phyloP scores from a whole-genome alignment of 2,113 vertebrate genomes.

The Propithecus coquereli region DNA sequence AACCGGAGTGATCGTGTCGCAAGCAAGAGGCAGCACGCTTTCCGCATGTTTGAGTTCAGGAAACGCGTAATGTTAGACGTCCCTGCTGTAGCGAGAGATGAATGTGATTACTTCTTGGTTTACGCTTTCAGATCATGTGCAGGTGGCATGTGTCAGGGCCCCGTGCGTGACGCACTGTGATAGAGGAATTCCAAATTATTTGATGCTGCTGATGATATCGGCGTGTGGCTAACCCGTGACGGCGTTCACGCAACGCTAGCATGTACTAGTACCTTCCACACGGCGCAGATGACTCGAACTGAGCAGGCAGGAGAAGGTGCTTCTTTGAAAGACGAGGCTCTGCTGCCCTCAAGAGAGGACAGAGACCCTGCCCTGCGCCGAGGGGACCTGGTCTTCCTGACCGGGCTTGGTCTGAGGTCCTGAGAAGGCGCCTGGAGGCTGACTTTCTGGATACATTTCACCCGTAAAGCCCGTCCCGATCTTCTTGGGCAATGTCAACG shows the following conservation, averaged over 20 bases:
- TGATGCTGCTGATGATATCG: fast-evolving
- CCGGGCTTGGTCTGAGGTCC: fast-evolving
- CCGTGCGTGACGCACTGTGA: background rate
- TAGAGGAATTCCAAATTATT: background rate
- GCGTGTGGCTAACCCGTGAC: fast-evolving
- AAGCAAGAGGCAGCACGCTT: fast-evolving
- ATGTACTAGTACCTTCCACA: fast-evolving
- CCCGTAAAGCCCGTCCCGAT: background rate
- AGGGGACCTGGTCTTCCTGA: background rate
- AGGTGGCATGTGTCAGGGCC: fast-evolving
- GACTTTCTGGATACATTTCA: background rate
- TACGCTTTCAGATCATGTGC: fast-evolving
- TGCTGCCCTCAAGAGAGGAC: background rate
- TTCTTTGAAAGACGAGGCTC: background rate
- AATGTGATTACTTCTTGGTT: background rate
- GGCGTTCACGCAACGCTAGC: fast-evolving
- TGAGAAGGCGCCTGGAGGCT: too few relatives aligned
- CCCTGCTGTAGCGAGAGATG: background rate
- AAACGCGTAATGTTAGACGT: fast-evolving
- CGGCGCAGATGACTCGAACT: background rate
- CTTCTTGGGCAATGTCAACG: background rate
- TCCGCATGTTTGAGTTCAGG: too few relatives aligned
- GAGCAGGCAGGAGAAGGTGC: background rate
- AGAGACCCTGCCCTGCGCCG: fast-evolving
- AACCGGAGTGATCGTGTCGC: fast-evolving